Base-by-base conservation (phyloP, 2,888 invertebrate genomes). In the Caenorhabditis japonica region DNA sequence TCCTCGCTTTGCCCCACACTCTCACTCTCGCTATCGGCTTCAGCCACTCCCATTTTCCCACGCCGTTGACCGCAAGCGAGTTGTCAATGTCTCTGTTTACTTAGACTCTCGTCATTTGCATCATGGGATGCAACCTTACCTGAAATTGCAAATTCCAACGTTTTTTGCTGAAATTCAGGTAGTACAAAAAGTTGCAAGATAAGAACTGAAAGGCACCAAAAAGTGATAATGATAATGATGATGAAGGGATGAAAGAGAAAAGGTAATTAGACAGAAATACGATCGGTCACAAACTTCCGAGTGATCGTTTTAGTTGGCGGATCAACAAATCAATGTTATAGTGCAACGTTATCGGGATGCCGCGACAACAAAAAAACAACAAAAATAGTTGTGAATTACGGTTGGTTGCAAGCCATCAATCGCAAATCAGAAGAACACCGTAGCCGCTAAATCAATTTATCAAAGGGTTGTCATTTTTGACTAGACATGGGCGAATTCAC, bases 31-130 rank as follows among this genome's bases (percentile, higher is more conserved):
- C 52, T 15, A 38, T n/a, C n/a, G n/a, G n/a, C n/a, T n/a, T n/a
- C n/a, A 61, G 61, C 53, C 61, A 61, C 61, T 53, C 62, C 62
- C 62, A 62, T 47, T 62, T 62, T 62, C 62, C 62, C 62, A 62
- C 62, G 62, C 21, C 47, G 53, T 46, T 62, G 62, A 62, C 62
- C 62, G 62, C 33, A 62, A 53, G 52, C 27, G 23, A 25, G 25
- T 13, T 47, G 62, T 55, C 62, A 19, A 47, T 33, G 62, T 55
- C 62, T 53, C 30, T 62, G 62, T 62, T 62, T 53, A 62, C 62
- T 23, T 23, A 53, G n/a, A 19, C 52, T 27, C 21, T 62, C 49
- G 34, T 34, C 34, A 33, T 47, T 55, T 61, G 61, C 61, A 61
- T 61, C 61, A 61, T 61, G 44, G 30, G 23, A 15, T 60, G 41